Conservation (phyloP, 2,113 vertebrate species). For the Trinectes maculatus region DNA sequence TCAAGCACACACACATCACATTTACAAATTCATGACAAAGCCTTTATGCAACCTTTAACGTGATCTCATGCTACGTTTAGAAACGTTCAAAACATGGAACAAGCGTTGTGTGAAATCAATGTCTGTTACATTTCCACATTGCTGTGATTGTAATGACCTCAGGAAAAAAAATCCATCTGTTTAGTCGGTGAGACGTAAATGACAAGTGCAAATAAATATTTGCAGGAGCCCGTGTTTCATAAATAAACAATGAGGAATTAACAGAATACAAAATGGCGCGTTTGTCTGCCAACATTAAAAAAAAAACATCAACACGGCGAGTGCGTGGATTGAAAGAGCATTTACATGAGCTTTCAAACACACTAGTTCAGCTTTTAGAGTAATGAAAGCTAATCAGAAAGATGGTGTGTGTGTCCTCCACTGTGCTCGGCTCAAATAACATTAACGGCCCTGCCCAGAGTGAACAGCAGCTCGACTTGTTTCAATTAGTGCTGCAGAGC, state of each 20-base stretch:
- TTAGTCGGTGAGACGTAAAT: constrained; percentile 8
- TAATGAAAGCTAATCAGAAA: constrained; percentile 61
- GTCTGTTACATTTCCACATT: background rate
- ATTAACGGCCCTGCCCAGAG: constrained; percentile 35
- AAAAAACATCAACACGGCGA: constrained; percentile 31
- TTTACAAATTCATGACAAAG: too few species aligned
- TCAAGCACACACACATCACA: background rate
- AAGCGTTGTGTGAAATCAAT: background rate
- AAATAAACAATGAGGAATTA: constrained; percentile 37
- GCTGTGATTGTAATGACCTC: background rate
- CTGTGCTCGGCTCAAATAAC: constrained; percentile 33
- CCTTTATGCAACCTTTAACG: too few species aligned
- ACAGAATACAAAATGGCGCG: constrained; percentile 12
- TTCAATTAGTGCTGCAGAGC: constrained; percentile 58
- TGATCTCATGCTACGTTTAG: too few species aligned
- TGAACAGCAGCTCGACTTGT: constrained; percentile 41
- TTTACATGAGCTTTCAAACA: constrained; percentile 1
- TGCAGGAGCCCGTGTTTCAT: constrained; percentile 16
- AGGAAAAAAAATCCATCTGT: background rate
- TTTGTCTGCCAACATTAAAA: constrained; percentile 28
- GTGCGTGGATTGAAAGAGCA: background rate
- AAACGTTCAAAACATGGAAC: too few species aligned
- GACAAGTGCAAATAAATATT: constrained; percentile 25
- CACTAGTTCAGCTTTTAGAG: constrained; percentile 46
- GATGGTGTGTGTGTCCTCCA: constrained; percentile 45